Percentiles rank a stretch among this genome's conserved stretches.
phyloP scores from a whole-genome alignment of 1,140 invertebrate genomes.

The Cecropterus lyciades region DNA sequence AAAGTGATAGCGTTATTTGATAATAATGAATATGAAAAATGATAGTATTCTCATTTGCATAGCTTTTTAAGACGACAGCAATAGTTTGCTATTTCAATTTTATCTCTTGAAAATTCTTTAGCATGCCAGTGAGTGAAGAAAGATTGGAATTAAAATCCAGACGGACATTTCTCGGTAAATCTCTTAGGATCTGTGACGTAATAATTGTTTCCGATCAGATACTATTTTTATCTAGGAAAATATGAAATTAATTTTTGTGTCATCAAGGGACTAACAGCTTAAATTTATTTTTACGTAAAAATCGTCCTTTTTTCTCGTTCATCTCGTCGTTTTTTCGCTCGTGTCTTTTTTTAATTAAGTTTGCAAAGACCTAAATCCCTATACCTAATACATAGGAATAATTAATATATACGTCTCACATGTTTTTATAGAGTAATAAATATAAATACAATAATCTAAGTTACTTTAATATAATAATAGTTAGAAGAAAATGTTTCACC shows the following conservation, averaged over 20 bases:
- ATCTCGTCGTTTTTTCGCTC: too few species aligned
- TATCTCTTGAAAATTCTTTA: constrained; percentile 16
- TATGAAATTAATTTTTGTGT: background rate
- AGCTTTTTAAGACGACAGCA: background rate
- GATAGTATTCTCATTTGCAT: constrained; percentile 8
- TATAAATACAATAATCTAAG: too few species aligned
- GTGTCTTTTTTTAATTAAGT: too few species aligned
- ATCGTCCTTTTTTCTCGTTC: too few species aligned
- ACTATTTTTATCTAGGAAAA: background rate
- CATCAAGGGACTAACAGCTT: too few species aligned
- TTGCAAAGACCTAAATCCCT: too few species aligned
- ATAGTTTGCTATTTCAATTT: constrained; percentile 25
- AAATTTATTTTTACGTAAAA: background rate
- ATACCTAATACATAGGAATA: too few species aligned
- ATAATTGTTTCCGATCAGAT: constrained; percentile 7
- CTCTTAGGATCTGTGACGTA: constrained; percentile 9
- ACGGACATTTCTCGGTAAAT: constrained; percentile 8
- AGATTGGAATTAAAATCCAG: constrained; percentile 17
- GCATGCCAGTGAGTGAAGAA: constrained; percentile 1
- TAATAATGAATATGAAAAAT: background rate
- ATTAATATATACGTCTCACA: too few species aligned
- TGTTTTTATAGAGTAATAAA: too few species aligned
- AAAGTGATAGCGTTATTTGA: too few species aligned
- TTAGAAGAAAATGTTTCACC: too few species aligned
- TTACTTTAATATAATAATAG: too few species aligned